Evolutionary conservation across 2,797 vertebrate genomes (phyloP).

Genomic region (Arctocebus calabarensis): DNA sequence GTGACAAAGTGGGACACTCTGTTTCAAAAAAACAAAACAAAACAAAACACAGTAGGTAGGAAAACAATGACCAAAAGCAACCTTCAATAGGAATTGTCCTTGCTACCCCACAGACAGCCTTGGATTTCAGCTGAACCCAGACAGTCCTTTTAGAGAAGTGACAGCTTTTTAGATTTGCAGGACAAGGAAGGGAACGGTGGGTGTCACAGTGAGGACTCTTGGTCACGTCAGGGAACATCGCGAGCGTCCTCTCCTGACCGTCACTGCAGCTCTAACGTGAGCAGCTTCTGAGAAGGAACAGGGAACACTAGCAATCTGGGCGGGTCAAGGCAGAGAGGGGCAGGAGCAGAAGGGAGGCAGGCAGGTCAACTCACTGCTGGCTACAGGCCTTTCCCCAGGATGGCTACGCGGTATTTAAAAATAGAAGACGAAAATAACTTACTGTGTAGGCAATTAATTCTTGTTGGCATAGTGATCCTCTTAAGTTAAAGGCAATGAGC

Average conservation of each 20-base stretch:
- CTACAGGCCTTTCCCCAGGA: not conserved
- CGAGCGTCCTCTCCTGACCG: fast-evolving
- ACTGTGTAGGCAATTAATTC: constrained; percentile 90
- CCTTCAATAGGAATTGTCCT: no score
- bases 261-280: fast-evolving
- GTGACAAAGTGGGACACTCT: no score
- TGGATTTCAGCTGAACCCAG: fast-evolving
- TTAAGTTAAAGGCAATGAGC: constrained; percentile 87
- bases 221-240: not conserved
- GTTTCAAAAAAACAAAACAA: no score
- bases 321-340: constrained; percentile 12
- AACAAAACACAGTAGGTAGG: no score
- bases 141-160: fast-evolving
- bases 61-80: no score
- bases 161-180: not conserved
- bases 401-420: not conserved
- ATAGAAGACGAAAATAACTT: constrained; percentile 82
- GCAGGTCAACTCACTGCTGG: not conserved
- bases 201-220: fast-evolving
- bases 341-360: not conserved
- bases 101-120: not conserved
- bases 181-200: fast-evolving
- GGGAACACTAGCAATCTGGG: not conserved
- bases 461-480: constrained; percentile 92
- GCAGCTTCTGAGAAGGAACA: not conserved